phyloP scores from a whole-genome alignment of 2,797 vertebrate species.

The Moxostoma hubbsi region DNA sequence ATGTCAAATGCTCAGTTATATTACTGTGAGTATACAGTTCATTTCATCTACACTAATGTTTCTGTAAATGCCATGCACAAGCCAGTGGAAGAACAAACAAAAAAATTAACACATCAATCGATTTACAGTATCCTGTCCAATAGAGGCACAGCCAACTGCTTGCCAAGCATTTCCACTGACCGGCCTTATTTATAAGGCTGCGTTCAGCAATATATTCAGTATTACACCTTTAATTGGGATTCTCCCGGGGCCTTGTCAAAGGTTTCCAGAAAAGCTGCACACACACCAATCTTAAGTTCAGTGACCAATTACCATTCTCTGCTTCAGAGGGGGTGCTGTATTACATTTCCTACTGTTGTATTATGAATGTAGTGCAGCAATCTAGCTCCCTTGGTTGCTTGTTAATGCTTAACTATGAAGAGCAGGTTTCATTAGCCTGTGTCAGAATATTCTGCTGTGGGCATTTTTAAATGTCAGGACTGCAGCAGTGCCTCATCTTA shows the following conservation, averaged over 20 bases:
- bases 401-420: slow-evolving; percentile 63
- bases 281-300: slow-evolving; percentile 69
- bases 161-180: slow-evolving; percentile 61
- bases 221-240: slow-evolving; percentile 79
- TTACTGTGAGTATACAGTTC: not conserved
- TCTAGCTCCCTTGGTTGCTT: slow-evolving; percentile 55
- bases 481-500: slow-evolving; percentile 34
- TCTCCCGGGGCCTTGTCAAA: slow-evolving; percentile 62
- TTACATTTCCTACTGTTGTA: slow-evolving; percentile 71
- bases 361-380: slow-evolving; percentile 69
- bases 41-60: not conserved
- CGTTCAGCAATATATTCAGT: slow-evolving; percentile 66
- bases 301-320: slow-evolving; percentile 75
- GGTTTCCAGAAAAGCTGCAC: slow-evolving; percentile 68
- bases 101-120: not conserved
- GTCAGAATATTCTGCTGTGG: slow-evolving; percentile 48
- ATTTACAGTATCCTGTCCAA: slow-evolving; percentile 39
- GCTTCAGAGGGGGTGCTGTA: slow-evolving; percentile 65
- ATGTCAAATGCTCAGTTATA: not conserved
- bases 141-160: slow-evolving; percentile 57
- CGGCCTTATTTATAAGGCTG: slow-evolving; percentile 65
- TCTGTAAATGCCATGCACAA: not conserved
- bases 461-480: slow-evolving; percentile 20
- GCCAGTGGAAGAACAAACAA: not conserved
- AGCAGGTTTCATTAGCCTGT: slow-evolving; percentile 60